Conservation (phyloP, 2,113 vertebrate genomes). For the Sorex fumeus region DNA sequence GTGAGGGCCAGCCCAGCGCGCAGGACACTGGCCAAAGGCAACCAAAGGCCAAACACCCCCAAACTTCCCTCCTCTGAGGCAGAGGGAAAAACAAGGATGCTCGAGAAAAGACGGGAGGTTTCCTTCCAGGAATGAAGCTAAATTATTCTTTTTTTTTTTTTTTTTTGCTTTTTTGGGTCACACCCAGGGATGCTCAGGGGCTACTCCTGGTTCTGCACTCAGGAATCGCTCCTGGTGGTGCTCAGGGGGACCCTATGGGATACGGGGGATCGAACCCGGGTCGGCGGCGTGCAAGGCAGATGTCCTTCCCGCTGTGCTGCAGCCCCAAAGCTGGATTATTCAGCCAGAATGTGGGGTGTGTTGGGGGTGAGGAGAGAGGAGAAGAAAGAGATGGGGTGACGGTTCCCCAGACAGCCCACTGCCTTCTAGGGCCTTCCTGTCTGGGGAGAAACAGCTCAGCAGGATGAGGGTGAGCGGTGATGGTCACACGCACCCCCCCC, state of each 20-base stretch:
- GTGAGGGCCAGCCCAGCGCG: neutral
- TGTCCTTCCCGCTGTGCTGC: too few relatives aligned
- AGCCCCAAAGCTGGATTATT: neutral
- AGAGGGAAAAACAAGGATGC: neutral
- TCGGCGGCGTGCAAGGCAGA: too few relatives aligned
- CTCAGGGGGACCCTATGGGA: too few relatives aligned
- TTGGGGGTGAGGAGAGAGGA: neutral
- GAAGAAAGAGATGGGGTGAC: neutral
- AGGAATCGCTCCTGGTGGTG: too few relatives aligned
- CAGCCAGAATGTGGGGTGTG: neutral
- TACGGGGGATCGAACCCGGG: too few relatives aligned
- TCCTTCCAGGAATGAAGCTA: neutral
- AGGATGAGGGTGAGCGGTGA: neutral
- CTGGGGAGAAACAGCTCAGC: neutral
- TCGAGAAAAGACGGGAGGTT: neutral
- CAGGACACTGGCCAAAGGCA: neutral
- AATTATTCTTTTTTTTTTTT: too few relatives aligned
- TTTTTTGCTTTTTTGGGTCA: too few relatives aligned
- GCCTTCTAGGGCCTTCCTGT: slow-evolving; percentile 4
- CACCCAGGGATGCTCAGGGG: too few relatives aligned
- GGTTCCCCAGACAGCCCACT: too few relatives aligned
- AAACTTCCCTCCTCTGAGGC: neutral
- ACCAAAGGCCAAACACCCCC: neutral
- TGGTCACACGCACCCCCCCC: neutral
- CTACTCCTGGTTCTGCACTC: too few relatives aligned